Percentiles rank a stretch among this genome's conserved stretches.
Evolutionary conservation across 2,888 invertebrate genomes (phyloP).

Genomic region (Chalcis sispes): DNA sequence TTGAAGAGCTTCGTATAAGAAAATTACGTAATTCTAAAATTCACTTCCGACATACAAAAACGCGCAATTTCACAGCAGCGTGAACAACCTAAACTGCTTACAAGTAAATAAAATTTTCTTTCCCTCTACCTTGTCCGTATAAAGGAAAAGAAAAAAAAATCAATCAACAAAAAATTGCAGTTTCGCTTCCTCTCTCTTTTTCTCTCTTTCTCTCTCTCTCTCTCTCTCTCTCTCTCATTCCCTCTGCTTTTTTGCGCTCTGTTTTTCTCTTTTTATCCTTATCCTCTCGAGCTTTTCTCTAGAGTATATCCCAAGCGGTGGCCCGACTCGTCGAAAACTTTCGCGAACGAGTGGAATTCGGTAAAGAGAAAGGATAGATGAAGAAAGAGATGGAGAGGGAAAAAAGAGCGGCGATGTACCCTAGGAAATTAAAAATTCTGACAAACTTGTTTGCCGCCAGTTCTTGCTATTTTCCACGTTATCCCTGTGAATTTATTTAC

Average conservation of each 20-base stretch:
- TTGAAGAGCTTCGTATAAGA: conserved; percentile 7
- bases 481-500: conserved; percentile 19
- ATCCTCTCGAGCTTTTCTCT: too few species aligned
- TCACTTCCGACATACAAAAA: neutral
- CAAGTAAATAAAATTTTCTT: conserved; percentile 16
- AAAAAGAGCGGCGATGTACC: neutral
- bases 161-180: neutral
- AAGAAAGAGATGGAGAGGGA: too few species aligned
- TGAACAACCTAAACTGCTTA: conserved; percentile 30
- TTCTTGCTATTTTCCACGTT: too few species aligned
- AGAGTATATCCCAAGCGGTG: neutral
- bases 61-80: neutral
- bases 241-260: neutral
- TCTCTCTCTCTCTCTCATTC: conserved; percentile 1
- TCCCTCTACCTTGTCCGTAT: too few species aligned
- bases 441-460: neutral
- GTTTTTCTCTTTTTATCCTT: neutral
- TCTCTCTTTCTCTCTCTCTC: neutral
- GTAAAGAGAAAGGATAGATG: too few species aligned
- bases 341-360: neutral
- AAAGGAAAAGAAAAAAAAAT: neutral
- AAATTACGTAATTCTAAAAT: conserved; percentile 20
- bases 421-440: conserved; percentile 35
- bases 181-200: neutral
- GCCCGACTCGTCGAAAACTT: neutral